Evolutionary conservation across 2,888 invertebrate genomes (phyloP), one percentile per base, ranked within the genome.

Genomic region (Yponomeuta plumbellus): DNA sequence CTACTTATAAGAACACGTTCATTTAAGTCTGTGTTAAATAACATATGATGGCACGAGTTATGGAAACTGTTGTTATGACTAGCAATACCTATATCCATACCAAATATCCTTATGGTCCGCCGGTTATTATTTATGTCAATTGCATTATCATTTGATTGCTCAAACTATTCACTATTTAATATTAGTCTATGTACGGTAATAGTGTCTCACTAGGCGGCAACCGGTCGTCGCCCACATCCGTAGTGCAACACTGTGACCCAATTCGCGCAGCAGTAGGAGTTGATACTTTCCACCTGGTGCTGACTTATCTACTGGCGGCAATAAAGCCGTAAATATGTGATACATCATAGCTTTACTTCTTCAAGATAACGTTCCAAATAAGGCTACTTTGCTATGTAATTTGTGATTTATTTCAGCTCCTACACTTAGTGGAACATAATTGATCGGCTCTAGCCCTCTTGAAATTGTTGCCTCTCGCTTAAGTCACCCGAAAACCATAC

Each of bases 241-340:
- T 13, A 20, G 22, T 44, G 63, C 63, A 62, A 34, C 64, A 52
- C 44, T 52, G 44, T 73, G 77, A 76, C 80, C 78, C 72, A 75
- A 73, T 76, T 79, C 68, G 61, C 58, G 65, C 66, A 68, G 70
- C 67, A 71, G 73, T 78, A 74, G 74, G 75, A 73, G 72, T 67
- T 71, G 71, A 66, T 69, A 71, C 72, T 71, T 71, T 69, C 67
- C 63, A 59, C 56, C 65, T 65, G 40, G 44, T 13, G 26, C 17
- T 39, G 39, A 39, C 44, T 52, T 52, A 52, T 0, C 17, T 17
- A 17, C 17, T 17, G 44, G 17, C 5, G 17, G 17, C 17, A 34
- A 52, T 52, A 52, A 52, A 52, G 17, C 21, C 59, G 13, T 59
- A 59, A 59, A 59, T 58, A 58, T 21, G 58, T 59, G 59, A 59